phyloP scores from a whole-genome alignment of 2,113 vertebrate genomes.

The Rostratula benghalensis region DNA sequence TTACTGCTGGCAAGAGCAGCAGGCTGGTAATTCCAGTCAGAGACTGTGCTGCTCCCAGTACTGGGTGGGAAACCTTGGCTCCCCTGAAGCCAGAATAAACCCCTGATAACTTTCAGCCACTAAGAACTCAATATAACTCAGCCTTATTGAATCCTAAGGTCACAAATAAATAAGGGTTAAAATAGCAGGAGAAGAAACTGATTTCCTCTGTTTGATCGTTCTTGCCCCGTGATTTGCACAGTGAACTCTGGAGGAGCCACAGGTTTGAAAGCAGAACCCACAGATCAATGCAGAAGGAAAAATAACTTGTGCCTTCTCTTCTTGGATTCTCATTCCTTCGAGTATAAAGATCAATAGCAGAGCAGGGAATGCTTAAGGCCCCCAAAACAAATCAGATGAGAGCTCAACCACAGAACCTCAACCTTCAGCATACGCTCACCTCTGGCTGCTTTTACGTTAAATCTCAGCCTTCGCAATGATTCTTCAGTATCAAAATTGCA shows the following conservation, averaged over 20 bases:
- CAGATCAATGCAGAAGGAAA: background rate
- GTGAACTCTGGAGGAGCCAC: background rate
- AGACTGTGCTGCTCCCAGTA: background rate
- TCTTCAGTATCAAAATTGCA: constrained; percentile 95
- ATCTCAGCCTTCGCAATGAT: constrained; percentile 89
- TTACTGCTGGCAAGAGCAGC: background rate
- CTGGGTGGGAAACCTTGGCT: background rate
- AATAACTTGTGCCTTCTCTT: background rate
- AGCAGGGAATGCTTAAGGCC: background rate
- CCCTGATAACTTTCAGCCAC: background rate
- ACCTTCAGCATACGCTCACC: constrained; percentile 75
- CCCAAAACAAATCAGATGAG: background rate
- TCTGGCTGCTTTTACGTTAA: constrained; percentile 94
- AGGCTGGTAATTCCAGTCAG: background rate
- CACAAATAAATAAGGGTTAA: background rate
- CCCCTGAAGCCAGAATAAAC: background rate
- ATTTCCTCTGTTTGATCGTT: background rate
- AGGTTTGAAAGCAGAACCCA: background rate
- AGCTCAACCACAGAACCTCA: background rate
- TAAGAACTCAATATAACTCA: background rate
- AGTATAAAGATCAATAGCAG: background rate
- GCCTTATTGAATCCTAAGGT: background rate
- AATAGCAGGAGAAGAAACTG: background rate
- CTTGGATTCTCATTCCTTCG: background rate
- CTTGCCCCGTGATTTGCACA: background rate